Evolutionary conservation across 2,797 vertebrate genomes (phyloP), one percentile per base, ranked within the genome.

Genomic region (Florisuga fusca): DNA sequence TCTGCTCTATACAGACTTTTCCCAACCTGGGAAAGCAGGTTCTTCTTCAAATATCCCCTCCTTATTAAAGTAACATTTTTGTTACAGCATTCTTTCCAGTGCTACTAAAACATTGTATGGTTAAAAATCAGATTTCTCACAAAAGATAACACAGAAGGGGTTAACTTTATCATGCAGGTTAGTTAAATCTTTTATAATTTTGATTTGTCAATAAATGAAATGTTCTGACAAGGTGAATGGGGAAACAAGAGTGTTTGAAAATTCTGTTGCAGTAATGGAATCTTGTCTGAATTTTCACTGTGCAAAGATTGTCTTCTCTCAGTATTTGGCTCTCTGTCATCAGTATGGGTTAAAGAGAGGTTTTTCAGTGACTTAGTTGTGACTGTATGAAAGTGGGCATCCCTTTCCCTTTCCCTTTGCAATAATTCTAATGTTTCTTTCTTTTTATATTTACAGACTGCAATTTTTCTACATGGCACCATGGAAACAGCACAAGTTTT

Each of bases 241-340:
- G 9, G 9, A 53, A 67, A 71, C 27, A n/a, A 67, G 18, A 71
- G 9, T 4, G 21, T 63, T 78, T 78, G 38, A 34, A 62, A 69
- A 82, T 75, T 78, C 43, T 69, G 8, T 81, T 73, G 5, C 14
- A 46, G 13, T 46, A 57, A 67, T 33, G 2, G 50, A 87, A 54
- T 73, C 41, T 87, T 10, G 71, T 71, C 45, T 61, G 64, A 86
- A 76, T 95, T 87, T 90, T 93, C 48, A 38, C 45, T 61, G 20
- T 43, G n/a, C 22, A 59, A 58, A 61, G 45, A 66, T 10, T 84
- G 26, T 1, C 23, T 19, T 89, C 50, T 64, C 34, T 46, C 29
- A 31, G 12, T 84, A 15, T 80, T 87, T 51, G 34, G 5, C 1
- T 10, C 5, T 63, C 46, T 81, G 26, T 50, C 41, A 27, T 73